Conservation (phyloP, 2,888 invertebrate genomes). For the Rotaria magnacalcarata region DNA sequence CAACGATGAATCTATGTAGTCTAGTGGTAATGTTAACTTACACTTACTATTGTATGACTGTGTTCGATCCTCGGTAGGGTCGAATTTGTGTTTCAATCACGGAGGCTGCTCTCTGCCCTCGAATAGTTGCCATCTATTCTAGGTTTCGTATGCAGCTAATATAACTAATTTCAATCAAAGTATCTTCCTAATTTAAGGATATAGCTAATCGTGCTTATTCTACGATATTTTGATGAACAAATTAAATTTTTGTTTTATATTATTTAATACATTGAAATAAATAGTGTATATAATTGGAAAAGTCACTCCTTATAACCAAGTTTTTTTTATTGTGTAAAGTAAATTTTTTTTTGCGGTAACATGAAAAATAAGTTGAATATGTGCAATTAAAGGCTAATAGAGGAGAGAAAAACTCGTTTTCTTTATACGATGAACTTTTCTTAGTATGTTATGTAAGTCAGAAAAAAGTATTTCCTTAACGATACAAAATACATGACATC, state of each 20-base stretch:
- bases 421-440: background rate
- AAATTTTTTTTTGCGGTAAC: too few species aligned
- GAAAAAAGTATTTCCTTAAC: background rate
- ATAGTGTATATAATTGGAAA: too few species aligned
- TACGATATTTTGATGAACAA: background rate
- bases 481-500: background rate
- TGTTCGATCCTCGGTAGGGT: background rate
- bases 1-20: background rate
- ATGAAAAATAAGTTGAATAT: too few species aligned
- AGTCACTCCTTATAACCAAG: too few species aligned
- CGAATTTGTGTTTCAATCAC: background rate
- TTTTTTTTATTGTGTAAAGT: too few species aligned
- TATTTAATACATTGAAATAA: too few species aligned
- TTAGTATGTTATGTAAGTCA: background rate
- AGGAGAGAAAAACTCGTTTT: too few species aligned
- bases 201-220: background rate
- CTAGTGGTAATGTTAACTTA: background rate
- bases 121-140: background rate
- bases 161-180: background rate
- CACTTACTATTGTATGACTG: background rate
- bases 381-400: too few species aligned
- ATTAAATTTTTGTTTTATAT: too few species aligned
- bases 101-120: constrained; percentile 8
- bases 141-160: constrained; percentile 11
- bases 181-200: background rate